These are phyloP conservation scores for Aurelia sp. DNA, from an alignment of 30 jellyfish, hydroid and myxozoan genomes.

Conservation along the genomic window DNA sequence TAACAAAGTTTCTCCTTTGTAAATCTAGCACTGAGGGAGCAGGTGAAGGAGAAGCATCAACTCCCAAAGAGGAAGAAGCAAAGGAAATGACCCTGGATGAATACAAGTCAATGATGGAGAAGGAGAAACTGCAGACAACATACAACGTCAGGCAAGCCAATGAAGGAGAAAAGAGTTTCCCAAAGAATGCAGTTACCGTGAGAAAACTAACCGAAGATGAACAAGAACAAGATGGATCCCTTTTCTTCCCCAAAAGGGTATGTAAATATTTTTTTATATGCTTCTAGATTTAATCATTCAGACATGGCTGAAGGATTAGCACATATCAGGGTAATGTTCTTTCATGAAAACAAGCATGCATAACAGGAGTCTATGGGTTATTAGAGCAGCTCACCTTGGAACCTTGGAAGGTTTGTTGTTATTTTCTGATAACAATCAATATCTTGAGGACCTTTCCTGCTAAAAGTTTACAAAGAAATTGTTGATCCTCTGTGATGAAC, in stretches of 20 bases:
- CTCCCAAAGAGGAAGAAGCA: constrained; percentile 57
- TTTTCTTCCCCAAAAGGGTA: constrained; percentile 95
- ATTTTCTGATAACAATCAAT: no score
- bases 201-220: constrained; percentile 88
- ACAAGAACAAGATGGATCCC: constrained; percentile 78
- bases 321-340: no score
- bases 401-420: no score
- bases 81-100: constrained; percentile 90
- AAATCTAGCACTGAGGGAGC: not conserved
- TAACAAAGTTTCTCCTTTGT: not conserved
- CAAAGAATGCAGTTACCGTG: constrained; percentile 61
- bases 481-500: constrained; percentile 46
- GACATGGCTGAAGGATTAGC: no score
- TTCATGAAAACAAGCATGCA: no score
- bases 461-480: not conserved
- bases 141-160: constrained; percentile 88
- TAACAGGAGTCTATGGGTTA: no score
- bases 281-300: not conserved
- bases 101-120: constrained; percentile 68
- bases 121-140: constrained; percentile 57
- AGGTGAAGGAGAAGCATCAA: constrained; percentile 39
- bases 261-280: not conserved
- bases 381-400: no score
- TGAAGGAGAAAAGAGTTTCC: constrained; percentile 87
- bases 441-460: no score